Percentiles rank a stretch among this genome's conserved stretches.
phyloP scores from a whole-genome alignment of 2,797 vertebrate genomes.

The Pantherophis vulpinus region DNA sequence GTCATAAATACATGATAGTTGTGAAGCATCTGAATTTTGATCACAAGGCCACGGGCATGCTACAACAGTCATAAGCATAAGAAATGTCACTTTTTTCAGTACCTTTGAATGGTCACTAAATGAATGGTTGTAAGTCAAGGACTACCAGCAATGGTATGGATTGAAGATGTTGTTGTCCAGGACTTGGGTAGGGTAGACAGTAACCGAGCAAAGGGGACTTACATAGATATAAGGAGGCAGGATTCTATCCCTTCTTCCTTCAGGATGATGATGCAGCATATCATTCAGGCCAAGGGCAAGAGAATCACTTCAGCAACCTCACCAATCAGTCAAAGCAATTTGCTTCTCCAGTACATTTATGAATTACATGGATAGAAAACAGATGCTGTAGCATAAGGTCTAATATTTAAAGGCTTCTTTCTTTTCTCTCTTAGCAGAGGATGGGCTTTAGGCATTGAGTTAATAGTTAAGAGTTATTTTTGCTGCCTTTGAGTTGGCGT shows the following conservation, averaged over 20 bases:
- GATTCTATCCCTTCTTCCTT: not conserved
- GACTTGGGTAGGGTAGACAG: not conserved
- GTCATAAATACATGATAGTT: not conserved
- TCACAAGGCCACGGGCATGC: not conserved
- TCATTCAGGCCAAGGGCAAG: not conserved
- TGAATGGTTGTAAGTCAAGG: not conserved
- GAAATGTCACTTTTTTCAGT: not conserved
- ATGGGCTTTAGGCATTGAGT: not conserved
- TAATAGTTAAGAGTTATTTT: not conserved
- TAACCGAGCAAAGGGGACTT: not conserved
- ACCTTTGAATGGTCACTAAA: not conserved
- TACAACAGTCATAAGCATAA: not conserved
- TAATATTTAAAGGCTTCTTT: not conserved
- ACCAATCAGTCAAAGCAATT: not conserved
- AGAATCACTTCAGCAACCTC: not conserved
- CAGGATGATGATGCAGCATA: too few species aligned
- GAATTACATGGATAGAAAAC: not conserved
- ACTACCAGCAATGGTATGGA: not conserved
- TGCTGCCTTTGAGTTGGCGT: not conserved
- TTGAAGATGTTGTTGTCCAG: not conserved
- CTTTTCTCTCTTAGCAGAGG: not conserved
- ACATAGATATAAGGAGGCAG: not conserved
- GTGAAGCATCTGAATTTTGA: not conserved
- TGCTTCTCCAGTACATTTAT: not conserved
- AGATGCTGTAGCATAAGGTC: not conserved